Base-by-base conservation (phyloP, 2,888 invertebrate genomes). In the Tridacna gigas region DNA sequence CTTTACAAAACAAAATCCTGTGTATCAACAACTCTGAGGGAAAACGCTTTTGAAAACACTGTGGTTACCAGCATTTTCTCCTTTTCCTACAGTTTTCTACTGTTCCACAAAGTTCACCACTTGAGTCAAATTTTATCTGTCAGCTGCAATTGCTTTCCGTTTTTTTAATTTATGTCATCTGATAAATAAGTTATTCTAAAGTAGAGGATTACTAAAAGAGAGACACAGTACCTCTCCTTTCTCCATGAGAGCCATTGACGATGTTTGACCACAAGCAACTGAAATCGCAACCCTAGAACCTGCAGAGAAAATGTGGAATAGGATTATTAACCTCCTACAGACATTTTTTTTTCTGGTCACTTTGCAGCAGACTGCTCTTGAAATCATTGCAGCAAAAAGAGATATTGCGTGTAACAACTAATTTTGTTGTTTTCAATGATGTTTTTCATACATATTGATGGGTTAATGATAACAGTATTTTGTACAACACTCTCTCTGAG, bases 201-300 rank as follows among this genome's bases (percentile, higher is more conserved):
- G 37, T 37, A 2, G 7, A 37, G 37, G 37, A 37, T 37, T 65
- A 12, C 13, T 26, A 37, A 26, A 37, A 67, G n/a, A 15, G 20
- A 47, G 37, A 66, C 9, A 47, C 13, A 79, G 89, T 89, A 96
- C 96, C 92, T 96, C 96, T 65, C 96, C 96, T 91, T 95, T 95
- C 71, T 96, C 96, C 77, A 96, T 95, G 0, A 96, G 95, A 22
- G 95, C 96, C 94, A 96, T 95, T 9, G 96, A 96, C 0, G 96
- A 96, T 0, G 96, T 96, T 92, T 96, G 96, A 18, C 96, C 96
- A 92, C 96, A 96, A 5, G 96, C 95, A 80, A 96, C 95, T 11
- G 94, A 93, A 20, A 95, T 94, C 13, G 96, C 95, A 87, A 94
- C 95, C 88, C 95, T 95, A 0, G 95, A 95, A 37, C 93, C 93